Evolutionary conservation across 2,113 vertebrate species (phyloP), one percentile per base, ranked within the genome.

Genomic region (Ariopsis seemanni): DNA sequence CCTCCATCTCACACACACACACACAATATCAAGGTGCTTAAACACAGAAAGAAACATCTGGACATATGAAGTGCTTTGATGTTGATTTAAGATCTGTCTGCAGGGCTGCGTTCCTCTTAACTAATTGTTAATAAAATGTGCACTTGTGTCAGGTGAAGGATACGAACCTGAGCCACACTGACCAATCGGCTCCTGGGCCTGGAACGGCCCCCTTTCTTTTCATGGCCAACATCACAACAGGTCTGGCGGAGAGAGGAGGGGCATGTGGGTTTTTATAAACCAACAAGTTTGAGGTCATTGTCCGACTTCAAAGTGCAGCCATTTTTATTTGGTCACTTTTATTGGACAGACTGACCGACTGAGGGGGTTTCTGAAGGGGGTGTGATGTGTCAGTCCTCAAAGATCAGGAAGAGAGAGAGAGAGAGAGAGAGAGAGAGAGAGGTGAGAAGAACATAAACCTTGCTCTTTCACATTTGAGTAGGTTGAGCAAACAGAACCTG

Each of bases 251-350:
- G 42, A 27, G 69, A 15, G 25, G 17, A 27, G 9, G 78, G 78
- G 52, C 14, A 63, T 22, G 34, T 2, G 50, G 77, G 86, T 53
- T 55, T 87, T 83, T 65, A 83, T 55, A 91, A 91, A 91, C 57
- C 82, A 89, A 91, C 92, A 94, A 92, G 93, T 93, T 92, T 78
- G 89, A 94, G 94, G 92, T 94, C 93, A 94, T 92, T 93, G 93
- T 93, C 93, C 88, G 86, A 89, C 92, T 92, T 95, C 92, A 94
- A 93, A 94, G 62, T 50, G 17, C 12, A 55, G 84, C 85, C 57
- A 25, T 89, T 87, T 93, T 92, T 92, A 93, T 85, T 57, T 91
- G 87, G 79, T 63, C 27, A 53, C 82, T 91, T 95, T 95, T 93
- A 94, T 85, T 85, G 91, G 34, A 71, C 83, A 90, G 79, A 88